Evolutionary conservation across 2,888 invertebrate species (phyloP).

Genomic region (Caenorhabditis plicata): DNA sequence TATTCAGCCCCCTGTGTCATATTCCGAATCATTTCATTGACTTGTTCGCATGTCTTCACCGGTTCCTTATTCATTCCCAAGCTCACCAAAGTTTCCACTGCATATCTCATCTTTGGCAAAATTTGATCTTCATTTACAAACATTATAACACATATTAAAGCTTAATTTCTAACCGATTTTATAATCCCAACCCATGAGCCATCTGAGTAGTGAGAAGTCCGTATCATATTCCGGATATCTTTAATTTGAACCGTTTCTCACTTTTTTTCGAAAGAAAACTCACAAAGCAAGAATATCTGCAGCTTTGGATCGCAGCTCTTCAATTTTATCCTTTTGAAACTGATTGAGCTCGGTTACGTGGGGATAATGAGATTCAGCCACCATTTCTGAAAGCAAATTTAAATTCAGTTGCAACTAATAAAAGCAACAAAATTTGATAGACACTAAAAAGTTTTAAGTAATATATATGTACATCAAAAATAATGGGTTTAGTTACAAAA

Average conservation of each 20-base stretch:
- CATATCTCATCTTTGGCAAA: slow-evolving; percentile 35
- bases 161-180: slow-evolving; percentile 42
- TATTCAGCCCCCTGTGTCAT: slow-evolving; percentile 48
- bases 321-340: slow-evolving; percentile 38
- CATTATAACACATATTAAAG: not conserved
- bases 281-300: slow-evolving; percentile 20
- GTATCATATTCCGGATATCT: slow-evolving; percentile 50
- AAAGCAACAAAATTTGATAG: no score
- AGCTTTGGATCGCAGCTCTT: slow-evolving; percentile 30
- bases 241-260: slow-evolving; percentile 4
- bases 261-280: slow-evolving; percentile 5
- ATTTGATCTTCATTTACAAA: slow-evolving; percentile 28
- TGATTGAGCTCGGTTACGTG: slow-evolving; percentile 23
- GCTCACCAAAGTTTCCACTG: slow-evolving; percentile 24
- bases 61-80: slow-evolving; percentile 27
- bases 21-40: slow-evolving; percentile 43
- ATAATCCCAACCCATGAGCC: slow-evolving; percentile 61
- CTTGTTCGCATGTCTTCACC: slow-evolving; percentile 37
- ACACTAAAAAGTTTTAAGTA: no score
- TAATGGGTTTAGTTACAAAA: no score
- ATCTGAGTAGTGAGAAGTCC: slow-evolving; percentile 55
- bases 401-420: not conserved
- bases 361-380: slow-evolving; percentile 34
- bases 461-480: no score
- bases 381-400: slow-evolving; percentile 20